phyloP scores from a whole-genome alignment of 2,888 invertebrate species.

The Tetragonula carbonaria region DNA sequence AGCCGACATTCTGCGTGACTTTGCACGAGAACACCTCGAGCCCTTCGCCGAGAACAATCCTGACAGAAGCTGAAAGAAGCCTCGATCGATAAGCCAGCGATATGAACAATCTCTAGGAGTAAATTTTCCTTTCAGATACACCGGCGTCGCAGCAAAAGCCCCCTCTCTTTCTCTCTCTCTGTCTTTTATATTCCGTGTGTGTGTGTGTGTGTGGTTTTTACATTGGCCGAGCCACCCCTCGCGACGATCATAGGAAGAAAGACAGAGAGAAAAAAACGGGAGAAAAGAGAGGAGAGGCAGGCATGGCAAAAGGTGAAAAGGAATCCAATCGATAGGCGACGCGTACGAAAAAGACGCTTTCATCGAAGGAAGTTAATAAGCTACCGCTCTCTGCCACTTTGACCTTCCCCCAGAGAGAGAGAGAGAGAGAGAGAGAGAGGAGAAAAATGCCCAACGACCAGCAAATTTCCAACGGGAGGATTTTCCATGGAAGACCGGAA shows the following conservation, averaged over 20 bases:
- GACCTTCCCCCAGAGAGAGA: conserved; percentile 34
- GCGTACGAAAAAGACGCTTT: conserved; percentile 48
- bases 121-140: conserved; percentile 36
- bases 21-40: conserved; percentile 30
- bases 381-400: conserved; percentile 25
- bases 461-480: conserved; percentile 46
- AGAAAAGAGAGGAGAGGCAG: not conserved
- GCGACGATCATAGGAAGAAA: not conserved
- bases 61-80: conserved; percentile 24
- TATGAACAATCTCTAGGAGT: conserved; percentile 43
- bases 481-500: conserved; percentile 61
- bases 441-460: conserved; percentile 54
- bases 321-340: conserved; percentile 46
- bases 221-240: not conserved
- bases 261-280: not conserved
- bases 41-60: conserved; percentile 36
- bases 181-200: not conserved
- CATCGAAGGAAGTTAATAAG: conserved; percentile 63
- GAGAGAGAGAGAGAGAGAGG: too few relatives aligned
- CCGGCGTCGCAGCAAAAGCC: conserved; percentile 12
- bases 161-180: not conserved
- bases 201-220: not conserved
- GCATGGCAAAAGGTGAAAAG: conserved; percentile 43
- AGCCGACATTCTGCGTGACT: conserved; percentile 12
- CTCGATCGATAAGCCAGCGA: conserved; percentile 35